These are phyloP conservation scores for Lathronympha strigana DNA, from an alignment of 2,888 invertebrate species.

Conservation along the genomic window DNA sequence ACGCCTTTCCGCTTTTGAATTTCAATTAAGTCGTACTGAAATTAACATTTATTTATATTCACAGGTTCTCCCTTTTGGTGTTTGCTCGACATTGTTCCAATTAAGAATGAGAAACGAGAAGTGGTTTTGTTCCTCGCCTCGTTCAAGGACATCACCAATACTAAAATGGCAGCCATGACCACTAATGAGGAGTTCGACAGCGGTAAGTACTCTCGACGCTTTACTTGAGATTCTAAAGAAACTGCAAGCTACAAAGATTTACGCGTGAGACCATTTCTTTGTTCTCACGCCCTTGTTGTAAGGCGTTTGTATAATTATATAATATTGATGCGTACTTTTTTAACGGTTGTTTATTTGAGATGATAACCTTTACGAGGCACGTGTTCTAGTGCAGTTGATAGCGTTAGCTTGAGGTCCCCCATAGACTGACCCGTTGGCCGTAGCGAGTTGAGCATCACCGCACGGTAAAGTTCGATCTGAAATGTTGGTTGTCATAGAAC, in stretches of 20 bases:
- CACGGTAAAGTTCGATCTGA: conserved; percentile 77
- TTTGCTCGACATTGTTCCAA: conserved; percentile 98
- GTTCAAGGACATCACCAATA: conserved; percentile 97
- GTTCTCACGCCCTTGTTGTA: conserved; percentile 49
- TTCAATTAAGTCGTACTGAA: conserved; percentile 43
- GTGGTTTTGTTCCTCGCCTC: conserved; percentile 98
- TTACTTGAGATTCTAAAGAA: conserved; percentile 53
- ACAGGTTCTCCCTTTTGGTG: conserved; percentile 97
- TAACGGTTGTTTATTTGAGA: conserved; percentile 58
- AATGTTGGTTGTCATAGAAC: conserved; percentile 59
- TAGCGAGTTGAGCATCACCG: conserved; percentile 75
- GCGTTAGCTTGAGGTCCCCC: conserved; percentile 72
- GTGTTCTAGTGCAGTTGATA: conserved; percentile 74
- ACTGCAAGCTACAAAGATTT: conserved; percentile 53
- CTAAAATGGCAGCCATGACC: conserved; percentile 94
- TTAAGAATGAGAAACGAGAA: conserved; percentile 98
- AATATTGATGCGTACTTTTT: conserved; percentile 48
- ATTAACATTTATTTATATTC: conserved; percentile 55
- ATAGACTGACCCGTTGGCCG: conserved; percentile 72
- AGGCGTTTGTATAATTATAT: conserved; percentile 48
- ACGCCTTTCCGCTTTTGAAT: conserved; percentile 48
- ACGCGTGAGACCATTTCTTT: conserved; percentile 49
- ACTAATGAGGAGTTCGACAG: conserved; percentile 93
- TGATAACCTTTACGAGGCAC: conserved; percentile 69
- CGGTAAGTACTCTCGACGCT: conserved; percentile 86